Evolutionary conservation across 2,797 vertebrate genomes (phyloP).

Genomic region (Graptemys geographica): DNA sequence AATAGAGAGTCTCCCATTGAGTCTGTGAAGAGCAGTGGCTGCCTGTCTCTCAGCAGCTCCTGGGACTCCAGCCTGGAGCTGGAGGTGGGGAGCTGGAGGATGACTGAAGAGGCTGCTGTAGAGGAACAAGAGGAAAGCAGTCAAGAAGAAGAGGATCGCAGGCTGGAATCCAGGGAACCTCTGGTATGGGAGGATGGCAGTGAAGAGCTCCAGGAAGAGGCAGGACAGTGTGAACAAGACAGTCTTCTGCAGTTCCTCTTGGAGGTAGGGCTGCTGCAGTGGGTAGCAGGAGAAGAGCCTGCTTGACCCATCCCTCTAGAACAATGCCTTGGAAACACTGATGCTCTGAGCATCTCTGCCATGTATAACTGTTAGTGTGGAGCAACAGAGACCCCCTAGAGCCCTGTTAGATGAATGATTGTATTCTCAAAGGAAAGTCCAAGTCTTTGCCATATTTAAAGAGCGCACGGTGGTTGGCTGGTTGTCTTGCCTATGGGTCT

Average conservation of each 20-base stretch:
- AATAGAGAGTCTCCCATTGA: constrained; percentile 60
- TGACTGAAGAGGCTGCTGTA: constrained; percentile 58
- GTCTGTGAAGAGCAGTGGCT: constrained; percentile 76
- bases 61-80: constrained; percentile 76
- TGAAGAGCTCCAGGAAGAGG: constrained; percentile 58
- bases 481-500: neutral
- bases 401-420: neutral
- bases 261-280: constrained; percentile 73
- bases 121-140: constrained; percentile 73
- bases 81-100: constrained; percentile 74
- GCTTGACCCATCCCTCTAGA: neutral
- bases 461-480: neutral
- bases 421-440: neutral
- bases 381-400: neutral
- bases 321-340: neutral
- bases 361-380: neutral
- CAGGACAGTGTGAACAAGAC: constrained; percentile 35
- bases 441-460: constrained; percentile 24
- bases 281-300: constrained; percentile 3
- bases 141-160: constrained; percentile 31
- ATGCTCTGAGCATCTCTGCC: neutral
- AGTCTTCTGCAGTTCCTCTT: constrained; percentile 69
- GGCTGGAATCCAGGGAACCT: constrained; percentile 52
- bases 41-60: constrained; percentile 73
- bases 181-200: constrained; percentile 47